Conservation (phyloP, 2,797 vertebrate genomes). For the Lophotriccus pileatus region DNA sequence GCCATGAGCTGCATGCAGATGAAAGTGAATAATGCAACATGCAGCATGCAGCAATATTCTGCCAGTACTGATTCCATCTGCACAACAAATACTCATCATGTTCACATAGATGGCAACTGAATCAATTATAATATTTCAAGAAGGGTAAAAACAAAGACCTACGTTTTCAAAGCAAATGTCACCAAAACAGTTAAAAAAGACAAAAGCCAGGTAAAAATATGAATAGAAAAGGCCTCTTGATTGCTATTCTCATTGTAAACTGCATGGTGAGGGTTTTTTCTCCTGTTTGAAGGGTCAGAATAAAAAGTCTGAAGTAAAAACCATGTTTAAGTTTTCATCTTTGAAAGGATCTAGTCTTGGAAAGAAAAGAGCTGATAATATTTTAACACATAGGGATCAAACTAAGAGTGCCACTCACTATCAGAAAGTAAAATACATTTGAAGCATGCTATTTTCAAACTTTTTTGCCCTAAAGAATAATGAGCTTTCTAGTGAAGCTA, state of each 20-base stretch:
- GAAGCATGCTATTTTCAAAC: neutral
- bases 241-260: conserved; percentile 10
- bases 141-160: conserved; percentile 53
- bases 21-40: conserved; percentile 76
- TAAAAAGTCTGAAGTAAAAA: conserved; percentile 28
- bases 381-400: conserved; percentile 36
- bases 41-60: conserved; percentile 67
- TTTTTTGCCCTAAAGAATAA: conserved; percentile 10
- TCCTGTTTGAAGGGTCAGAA: conserved; percentile 21
- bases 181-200: conserved; percentile 54
- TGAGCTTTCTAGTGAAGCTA: neutral
- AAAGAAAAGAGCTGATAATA: conserved; percentile 1
- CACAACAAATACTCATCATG: conserved; percentile 69
- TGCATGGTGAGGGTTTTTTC: neutral
- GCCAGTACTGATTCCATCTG: conserved; percentile 58
- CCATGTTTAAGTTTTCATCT: neutral
- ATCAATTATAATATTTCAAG: conserved; percentile 66
- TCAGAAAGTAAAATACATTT: conserved; percentile 27
- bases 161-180: conserved; percentile 47
- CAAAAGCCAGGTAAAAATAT: conserved; percentile 38
- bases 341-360: neutral
- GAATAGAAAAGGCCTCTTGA: conserved; percentile 26
- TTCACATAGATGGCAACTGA: conserved; percentile 24
- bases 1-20: conserved; percentile 71
- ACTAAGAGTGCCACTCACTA: neutral